Evolutionary conservation across 2,113 vertebrate genomes (phyloP).

Genomic region (Tupaia chinensis): DNA sequence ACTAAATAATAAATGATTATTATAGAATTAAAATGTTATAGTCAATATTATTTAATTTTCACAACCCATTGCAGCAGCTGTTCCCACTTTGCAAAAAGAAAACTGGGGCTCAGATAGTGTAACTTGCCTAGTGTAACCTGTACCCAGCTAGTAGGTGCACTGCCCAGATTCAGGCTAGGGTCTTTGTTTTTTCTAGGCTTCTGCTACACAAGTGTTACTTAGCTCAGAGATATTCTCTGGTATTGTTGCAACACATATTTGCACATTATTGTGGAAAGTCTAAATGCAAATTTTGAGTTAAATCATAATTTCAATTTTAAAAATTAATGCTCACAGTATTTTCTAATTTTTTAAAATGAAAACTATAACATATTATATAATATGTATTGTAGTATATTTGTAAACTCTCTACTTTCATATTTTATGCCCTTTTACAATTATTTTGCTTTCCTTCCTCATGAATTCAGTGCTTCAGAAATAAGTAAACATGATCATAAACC

Average conservation of each 20-base stretch:
- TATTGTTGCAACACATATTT: neutral
- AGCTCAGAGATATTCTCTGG: neutral
- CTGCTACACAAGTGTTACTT: neutral
- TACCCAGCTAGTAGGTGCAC: neutral
- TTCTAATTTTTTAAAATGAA: conserved; percentile 9
- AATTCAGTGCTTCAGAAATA: neutral
- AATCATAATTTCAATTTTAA: conserved; percentile 21
- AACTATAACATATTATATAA: neutral
- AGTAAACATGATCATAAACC: conserved; percentile 14
- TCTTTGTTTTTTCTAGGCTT: neutral
- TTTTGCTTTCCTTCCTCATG: neutral
- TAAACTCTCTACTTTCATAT: neutral
- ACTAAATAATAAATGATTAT: neutral
- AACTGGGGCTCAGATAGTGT: neutral
- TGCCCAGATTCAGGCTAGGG: neutral
- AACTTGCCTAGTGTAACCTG: neutral
- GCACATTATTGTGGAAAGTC: neutral
- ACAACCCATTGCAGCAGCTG: neutral
- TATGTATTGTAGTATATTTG: neutral
- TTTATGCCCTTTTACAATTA: neutral
- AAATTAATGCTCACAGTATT: neutral
- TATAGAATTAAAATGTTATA: conserved; percentile 21
- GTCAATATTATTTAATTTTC: conserved; percentile 16
- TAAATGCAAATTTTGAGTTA: conserved; percentile 50
- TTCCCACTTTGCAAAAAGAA: neutral